Evolutionary conservation across 2,888 invertebrate genomes (phyloP).

Genomic region (Archaeoteleia sp.): DNA sequence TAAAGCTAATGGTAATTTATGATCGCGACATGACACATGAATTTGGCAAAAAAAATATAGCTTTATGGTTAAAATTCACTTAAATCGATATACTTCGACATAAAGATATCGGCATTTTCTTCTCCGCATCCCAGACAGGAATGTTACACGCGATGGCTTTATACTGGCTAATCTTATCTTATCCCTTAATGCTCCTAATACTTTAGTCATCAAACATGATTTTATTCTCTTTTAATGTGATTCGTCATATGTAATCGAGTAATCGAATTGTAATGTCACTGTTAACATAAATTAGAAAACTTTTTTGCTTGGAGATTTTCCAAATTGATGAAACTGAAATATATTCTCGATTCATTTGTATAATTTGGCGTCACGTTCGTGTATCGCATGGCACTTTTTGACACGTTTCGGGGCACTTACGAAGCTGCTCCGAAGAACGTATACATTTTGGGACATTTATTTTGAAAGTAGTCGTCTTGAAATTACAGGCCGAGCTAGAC

Average conservation of each 20-base stretch:
- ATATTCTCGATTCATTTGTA: no score
- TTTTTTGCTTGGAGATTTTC: no score
- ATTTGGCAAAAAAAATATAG: slow-evolving; percentile 3
- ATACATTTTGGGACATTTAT: not conserved
- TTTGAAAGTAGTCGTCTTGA: no score
- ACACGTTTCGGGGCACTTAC: slow-evolving; percentile 2
- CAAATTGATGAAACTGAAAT: no score
- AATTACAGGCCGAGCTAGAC: slow-evolving; percentile 6
- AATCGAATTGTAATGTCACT: slow-evolving; percentile 13
- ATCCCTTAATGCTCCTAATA: slow-evolving; percentile 66
- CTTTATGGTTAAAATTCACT: slow-evolving; percentile 7
- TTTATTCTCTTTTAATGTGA: slow-evolving; percentile 17
- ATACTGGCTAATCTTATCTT: slow-evolving; percentile 68
- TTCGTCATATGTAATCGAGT: slow-evolving; percentile 24
- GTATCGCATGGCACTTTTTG: not conserved
- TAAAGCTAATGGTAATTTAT: slow-evolving; percentile 23
- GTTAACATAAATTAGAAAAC: slow-evolving; percentile 11
- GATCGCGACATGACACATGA: slow-evolving; percentile 16
- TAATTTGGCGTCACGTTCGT: not conserved
- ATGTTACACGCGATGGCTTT: slow-evolving; percentile 39
- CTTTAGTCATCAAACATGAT: slow-evolving; percentile 36
- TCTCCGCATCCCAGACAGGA: slow-evolving; percentile 23
- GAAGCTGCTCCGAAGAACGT: not conserved
- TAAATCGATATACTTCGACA: slow-evolving; percentile 28
- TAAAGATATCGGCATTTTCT: slow-evolving; percentile 36